These are phyloP conservation scores for Trachemys scripta DNA, from an alignment of 2,113 vertebrate genomes.

Conservation along the genomic window DNA sequence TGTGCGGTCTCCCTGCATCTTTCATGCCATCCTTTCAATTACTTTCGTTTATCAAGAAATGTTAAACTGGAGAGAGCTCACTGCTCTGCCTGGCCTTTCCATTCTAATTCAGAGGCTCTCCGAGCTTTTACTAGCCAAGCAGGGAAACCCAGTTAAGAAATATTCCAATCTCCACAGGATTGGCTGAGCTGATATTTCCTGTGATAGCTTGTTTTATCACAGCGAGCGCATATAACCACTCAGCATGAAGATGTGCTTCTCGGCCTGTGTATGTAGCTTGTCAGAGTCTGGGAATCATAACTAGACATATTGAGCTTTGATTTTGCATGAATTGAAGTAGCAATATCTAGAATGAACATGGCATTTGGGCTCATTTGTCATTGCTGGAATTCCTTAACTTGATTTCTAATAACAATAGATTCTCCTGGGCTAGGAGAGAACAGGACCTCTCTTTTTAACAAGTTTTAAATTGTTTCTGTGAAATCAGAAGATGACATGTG, in stretches of 20 bases:
- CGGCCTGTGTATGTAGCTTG: background rate
- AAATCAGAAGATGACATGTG: background rate
- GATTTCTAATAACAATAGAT: background rate
- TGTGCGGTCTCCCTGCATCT: background rate
- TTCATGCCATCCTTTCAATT: background rate
- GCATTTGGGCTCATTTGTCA: background rate
- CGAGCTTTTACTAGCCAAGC: background rate
- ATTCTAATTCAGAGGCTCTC: rapidly evolving
- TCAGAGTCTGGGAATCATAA: background rate
- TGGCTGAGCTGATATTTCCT: background rate
- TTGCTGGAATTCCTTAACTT: background rate
- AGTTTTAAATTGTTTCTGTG: background rate
- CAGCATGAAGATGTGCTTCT: background rate
- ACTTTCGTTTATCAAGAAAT: background rate
- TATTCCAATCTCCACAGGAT: background rate
- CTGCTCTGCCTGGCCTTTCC: background rate
- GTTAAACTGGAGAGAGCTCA: background rate
- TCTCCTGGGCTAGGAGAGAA: rapidly evolving
- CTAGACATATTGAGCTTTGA: background rate
- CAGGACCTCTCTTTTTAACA: background rate
- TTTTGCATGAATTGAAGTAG: background rate
- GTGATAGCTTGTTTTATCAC: background rate
- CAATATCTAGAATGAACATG: background rate
- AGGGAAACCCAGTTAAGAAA: rapidly evolving
- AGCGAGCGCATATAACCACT: background rate